Evolutionary conservation across 2,888 invertebrate species (phyloP).

Genomic region (Apotomis capreana): DNA sequence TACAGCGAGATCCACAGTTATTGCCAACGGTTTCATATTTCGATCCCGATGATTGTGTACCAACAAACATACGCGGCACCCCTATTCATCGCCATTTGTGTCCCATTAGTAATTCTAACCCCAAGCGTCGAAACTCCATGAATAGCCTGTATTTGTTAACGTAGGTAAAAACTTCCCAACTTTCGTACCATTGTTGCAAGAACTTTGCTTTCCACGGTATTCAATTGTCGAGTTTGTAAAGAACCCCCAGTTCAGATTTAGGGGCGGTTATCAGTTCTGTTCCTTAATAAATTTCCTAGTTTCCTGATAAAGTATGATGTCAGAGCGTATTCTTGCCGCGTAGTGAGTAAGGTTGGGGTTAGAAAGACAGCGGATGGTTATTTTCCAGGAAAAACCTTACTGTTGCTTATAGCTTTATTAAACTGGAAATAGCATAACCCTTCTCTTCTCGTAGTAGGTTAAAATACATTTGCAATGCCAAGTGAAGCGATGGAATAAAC

Average conservation of each 20-base stretch:
- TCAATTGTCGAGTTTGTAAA: constrained; percentile 34
- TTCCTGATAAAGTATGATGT: constrained; percentile 41
- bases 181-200: constrained; percentile 29
- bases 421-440: too few species aligned
- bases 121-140: constrained; percentile 23
- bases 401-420: too few species aligned
- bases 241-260: constrained; percentile 21
- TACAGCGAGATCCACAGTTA: too few species aligned
- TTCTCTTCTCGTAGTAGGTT: too few species aligned
- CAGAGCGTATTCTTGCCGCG: constrained; percentile 38
- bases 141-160: constrained; percentile 40
- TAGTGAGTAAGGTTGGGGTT: constrained; percentile 29
- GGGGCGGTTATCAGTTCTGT: constrained; percentile 35
- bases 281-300: constrained; percentile 41
- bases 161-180: constrained; percentile 38
- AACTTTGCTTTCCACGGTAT: constrained; percentile 37
- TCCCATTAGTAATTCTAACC: constrained; percentile 37
- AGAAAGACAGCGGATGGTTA: background rate
- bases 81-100: constrained; percentile 8
- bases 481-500: too few species aligned
- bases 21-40: too few species aligned
- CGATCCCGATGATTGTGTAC: too few species aligned
- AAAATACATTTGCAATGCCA: too few species aligned
- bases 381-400: too few species aligned
- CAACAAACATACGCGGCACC: background rate